These are phyloP conservation scores for Tachycineta bicolor DNA, from an alignment of 2,113 vertebrate genomes.

Conservation along the genomic window DNA sequence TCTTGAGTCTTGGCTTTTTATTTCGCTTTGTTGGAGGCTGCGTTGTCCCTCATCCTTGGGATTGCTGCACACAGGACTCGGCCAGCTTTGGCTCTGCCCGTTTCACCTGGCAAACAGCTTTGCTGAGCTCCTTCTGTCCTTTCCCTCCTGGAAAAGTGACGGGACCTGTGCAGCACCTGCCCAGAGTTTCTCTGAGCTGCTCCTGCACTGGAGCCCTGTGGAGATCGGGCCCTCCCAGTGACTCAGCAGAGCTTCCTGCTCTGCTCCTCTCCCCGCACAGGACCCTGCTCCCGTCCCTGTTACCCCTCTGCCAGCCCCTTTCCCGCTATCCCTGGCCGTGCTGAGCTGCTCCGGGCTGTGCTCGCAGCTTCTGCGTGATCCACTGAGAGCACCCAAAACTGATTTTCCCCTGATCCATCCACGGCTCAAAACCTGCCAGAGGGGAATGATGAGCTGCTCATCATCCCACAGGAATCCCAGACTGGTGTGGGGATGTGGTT, in stretches of 20 bases:
- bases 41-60: background rate
- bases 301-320: background rate
- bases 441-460: background rate
- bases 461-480: background rate
- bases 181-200: background rate
- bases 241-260: background rate
- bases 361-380: background rate
- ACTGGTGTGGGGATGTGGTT: background rate
- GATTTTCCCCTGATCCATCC: background rate
- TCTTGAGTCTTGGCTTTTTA: background rate
- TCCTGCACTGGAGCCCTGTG: background rate
- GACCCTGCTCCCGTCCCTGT: background rate
- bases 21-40: background rate
- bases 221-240: background rate
- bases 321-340: background rate
- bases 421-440: background rate
- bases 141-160: background rate
- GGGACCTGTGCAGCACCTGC: background rate
- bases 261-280: background rate
- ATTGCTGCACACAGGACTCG: rapidly evolving
- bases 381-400: rapidly evolving
- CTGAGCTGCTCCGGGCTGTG: background rate
- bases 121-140: background rate
- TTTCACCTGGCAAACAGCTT: background rate
- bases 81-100: background rate